Conservation (phyloP, 2,797 vertebrate genomes). For the Limosa lapponica region DNA sequence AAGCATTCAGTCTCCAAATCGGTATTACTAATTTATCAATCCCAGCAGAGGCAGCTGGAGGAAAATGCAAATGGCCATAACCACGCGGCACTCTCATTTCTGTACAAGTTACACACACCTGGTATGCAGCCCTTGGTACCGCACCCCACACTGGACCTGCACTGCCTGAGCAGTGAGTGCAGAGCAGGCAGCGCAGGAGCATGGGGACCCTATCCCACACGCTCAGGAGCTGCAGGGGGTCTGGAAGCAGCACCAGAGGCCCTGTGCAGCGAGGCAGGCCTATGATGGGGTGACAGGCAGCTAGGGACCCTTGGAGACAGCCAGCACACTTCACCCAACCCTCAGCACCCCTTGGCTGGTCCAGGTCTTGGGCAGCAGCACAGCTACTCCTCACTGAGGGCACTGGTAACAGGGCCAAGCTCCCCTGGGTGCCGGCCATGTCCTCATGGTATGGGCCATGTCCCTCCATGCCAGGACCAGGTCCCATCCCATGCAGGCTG, state of each 20-base stretch:
- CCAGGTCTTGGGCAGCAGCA: neutral
- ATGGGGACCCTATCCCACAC: too few relatives aligned
- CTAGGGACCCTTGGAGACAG: neutral
- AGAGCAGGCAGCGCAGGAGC: neutral
- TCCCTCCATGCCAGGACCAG: neutral
- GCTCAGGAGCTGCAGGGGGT: too few relatives aligned
- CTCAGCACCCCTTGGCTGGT: fast-evolving
- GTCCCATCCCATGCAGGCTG: too few relatives aligned
- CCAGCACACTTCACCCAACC: neutral
- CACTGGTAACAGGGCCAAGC: too few relatives aligned
- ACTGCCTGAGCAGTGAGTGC: neutral
- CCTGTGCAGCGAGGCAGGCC: neutral
- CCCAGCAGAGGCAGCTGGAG: neutral
- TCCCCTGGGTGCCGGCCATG: fast-evolving
- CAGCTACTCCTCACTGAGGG: fast-evolving
- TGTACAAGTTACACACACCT: fast-evolving
- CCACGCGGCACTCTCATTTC: fast-evolving
- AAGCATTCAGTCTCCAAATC: neutral
- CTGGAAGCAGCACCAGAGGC: neutral
- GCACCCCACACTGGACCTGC: fast-evolving
- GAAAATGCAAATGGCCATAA: neutral
- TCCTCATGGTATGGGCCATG: too few relatives aligned
- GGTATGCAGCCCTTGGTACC: fast-evolving
- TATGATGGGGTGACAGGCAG: fast-evolving
- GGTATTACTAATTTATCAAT: fast-evolving